Percentiles rank a stretch among this genome's conserved stretches.
Conservation (phyloP, 2,113 vertebrate genomes). For the rat (Rattus norvegicus) region GRCr8 NC_086020.1:229660501-229661000, state of each 20-base stretch:
- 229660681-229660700: conserved; percentile 90
- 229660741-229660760: background rate
- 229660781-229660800: background rate
- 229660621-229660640: background rate
- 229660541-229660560: too few species aligned
- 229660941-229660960: background rate
- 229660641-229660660: conserved; percentile 5
- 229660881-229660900: conserved; percentile 12
- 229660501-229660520: too few species aligned
- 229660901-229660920: conserved; percentile 7
- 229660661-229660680: background rate
- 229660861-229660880: conserved; percentile 18
- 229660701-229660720: conserved; percentile 88
- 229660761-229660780: background rate
- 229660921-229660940: conserved; percentile 67
- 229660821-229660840: background rate
- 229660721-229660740: background rate
- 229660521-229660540: too few species aligned
- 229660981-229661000: background rate
- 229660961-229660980: background rate
- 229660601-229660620: background rate
- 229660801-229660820: background rate
- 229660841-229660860: conserved; percentile 33
- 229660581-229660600: too few species aligned
- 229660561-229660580: too few species aligned